phyloP scores from a whole-genome alignment of 2,113 vertebrate species.

The Pandion haliaetus region DNA sequence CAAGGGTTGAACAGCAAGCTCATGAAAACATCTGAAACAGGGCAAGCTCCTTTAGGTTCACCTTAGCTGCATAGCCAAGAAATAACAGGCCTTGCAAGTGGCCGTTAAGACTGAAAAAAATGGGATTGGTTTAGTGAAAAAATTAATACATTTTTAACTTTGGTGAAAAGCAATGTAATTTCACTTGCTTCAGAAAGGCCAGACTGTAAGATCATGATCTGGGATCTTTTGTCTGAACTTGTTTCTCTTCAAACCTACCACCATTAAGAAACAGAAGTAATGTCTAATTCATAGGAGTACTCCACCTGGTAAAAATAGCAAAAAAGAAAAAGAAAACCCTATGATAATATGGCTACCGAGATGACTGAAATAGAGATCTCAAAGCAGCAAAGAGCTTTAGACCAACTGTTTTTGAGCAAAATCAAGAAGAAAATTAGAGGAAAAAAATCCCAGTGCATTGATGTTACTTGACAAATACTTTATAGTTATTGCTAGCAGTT shows the following conservation, averaged over 20 bases:
- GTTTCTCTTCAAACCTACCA: neutral
- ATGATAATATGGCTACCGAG: neutral
- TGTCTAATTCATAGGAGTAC: neutral
- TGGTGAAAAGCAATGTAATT: neutral
- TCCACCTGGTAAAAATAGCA: neutral
- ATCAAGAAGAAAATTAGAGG: neutral
- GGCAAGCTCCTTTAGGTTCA: neutral
- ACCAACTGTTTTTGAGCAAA: neutral
- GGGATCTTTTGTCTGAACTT: neutral
- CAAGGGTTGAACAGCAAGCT: neutral
- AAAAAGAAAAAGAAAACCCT: neutral
- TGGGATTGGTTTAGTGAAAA: neutral
- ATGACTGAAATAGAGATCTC: neutral
- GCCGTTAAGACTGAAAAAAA: neutral
- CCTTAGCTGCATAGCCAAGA: neutral
- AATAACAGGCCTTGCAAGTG: neutral
- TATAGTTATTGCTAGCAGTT: neutral
- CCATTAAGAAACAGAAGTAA: neutral
- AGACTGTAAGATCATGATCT: neutral
- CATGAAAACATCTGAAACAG: neutral
- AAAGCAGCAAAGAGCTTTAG: neutral
- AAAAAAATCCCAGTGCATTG: neutral
- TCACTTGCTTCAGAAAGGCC: neutral
- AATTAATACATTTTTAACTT: neutral
- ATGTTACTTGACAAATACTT: neutral